Evolutionary conservation across 2,797 vertebrate species (phyloP), one percentile per base, ranked within the genome.

Genomic region (Sebastes hubbsi): DNA sequence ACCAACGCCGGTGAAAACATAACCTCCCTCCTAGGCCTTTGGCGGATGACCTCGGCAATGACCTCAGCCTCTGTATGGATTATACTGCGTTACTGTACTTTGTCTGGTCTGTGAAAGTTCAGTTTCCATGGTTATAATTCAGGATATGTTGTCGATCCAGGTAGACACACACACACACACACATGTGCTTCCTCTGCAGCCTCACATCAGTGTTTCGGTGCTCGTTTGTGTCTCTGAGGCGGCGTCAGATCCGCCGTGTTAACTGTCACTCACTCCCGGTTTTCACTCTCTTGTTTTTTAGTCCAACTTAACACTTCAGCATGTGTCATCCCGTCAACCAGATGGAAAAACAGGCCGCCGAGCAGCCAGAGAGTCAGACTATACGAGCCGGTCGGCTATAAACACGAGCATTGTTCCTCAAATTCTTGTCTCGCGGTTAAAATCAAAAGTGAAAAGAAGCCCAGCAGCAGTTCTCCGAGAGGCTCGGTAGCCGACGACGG

Each of bases 51-150:
- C 34, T 36, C 34, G 34, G 12, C 34, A 36, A 13, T 8, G 36
- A 81, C 70, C 42, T 77, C 34, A 4, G 27, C 7, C 52, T 0
- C 34, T 24, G 52, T 55, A 11, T 25, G 62, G 52, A 72, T 62
- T 27, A 38, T 1, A 24, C 14, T 5, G 13, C 14, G 12, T 72
- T 61, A 67, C 54, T 61, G 16, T 29, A 62, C 14, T 9, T 27
- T 25, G 29, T 72, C 58, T 69, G 69, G 30, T 64, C 74, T 52
- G 34, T 74, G 30, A 63, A 55, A 64, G 72, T 82, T 89, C 54
- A 71, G 77, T 84, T 82, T 77, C 84, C 84, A 86, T 84, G 82
- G 79, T 49, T 65, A 84, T 82, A 29, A 73, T 67, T 78, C 30
- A 77, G 30, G 54, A 11, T 36, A 59, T 30, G 12, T 16, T 83